Percentiles rank a stretch among this genome's conserved stretches.
These are phyloP conservation scores for Podabrus alpinus DNA, from an alignment of 2,888 invertebrate genomes.

Conservation along the genomic window DNA sequence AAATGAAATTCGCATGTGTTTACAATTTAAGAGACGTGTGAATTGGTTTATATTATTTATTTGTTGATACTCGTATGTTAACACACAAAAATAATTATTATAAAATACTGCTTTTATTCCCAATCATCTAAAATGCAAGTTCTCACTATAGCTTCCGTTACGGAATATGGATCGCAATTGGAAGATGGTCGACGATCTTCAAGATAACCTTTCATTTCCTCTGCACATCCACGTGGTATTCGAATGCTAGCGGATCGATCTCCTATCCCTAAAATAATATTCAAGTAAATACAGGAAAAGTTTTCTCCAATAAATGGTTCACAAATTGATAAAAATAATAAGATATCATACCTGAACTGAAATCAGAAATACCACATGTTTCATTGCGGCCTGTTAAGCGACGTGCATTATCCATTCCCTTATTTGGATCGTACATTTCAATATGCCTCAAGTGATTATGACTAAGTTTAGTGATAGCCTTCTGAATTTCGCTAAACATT, in stretches of 20 bases:
- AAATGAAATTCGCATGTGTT: too few species aligned
- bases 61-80: too few species aligned
- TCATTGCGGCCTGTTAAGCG: slow-evolving; percentile 94
- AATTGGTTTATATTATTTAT: too few species aligned
- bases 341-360: slow-evolving; percentile 78
- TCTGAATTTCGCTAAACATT: slow-evolving; percentile 88
- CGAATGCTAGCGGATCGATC: slow-evolving; percentile 94
- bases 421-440: slow-evolving; percentile 93
- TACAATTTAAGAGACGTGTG: too few species aligned
- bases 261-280: slow-evolving; percentile 91
- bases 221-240: slow-evolving; percentile 88
- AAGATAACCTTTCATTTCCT: slow-evolving; percentile 91
- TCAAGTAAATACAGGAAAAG: too few species aligned
- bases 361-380: slow-evolving; percentile 96
- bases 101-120: too few species aligned
- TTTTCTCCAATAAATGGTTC: too few species aligned
- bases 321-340: too few species aligned
- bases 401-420: slow-evolving; percentile 95
- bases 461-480: slow-evolving; percentile 92
- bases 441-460: slow-evolving; percentile 93
- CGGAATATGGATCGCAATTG: slow-evolving; percentile 91
- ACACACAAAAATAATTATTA: too few species aligned
- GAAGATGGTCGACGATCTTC: slow-evolving; percentile 93
- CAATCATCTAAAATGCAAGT: slow-evolving; percentile 84
- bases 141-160: slow-evolving; percentile 82